These are phyloP conservation scores for Tetraodon nigroviridis DNA, from an alignment of 2,113 vertebrate genomes.

Conservation along the genomic window DNA sequence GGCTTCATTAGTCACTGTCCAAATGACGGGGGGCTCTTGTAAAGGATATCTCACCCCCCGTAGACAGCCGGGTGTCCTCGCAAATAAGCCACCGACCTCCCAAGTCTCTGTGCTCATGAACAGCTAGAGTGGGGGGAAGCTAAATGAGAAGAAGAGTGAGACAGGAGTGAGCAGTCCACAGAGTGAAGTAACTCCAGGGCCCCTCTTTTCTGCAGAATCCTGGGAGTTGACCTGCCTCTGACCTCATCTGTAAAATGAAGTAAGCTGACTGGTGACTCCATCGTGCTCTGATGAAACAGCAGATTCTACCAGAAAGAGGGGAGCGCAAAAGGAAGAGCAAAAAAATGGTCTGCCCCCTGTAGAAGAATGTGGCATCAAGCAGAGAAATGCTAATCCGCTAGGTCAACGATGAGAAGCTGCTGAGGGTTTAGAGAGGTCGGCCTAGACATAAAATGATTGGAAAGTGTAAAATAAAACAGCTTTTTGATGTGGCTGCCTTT, in stretches of 20 bases:
- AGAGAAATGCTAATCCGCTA: constrained; percentile 48
- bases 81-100: constrained; percentile 69
- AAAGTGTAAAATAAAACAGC: constrained; percentile 22
- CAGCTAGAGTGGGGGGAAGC: constrained; percentile 17
- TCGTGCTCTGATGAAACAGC: constrained; percentile 51
- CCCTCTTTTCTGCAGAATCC: constrained; percentile 41
- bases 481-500: constrained; percentile 64
- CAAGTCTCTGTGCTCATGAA: constrained; percentile 41
- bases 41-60: constrained; percentile 68
- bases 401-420: constrained; percentile 35
- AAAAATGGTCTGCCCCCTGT: constrained; percentile 25
- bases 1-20: constrained; percentile 75
- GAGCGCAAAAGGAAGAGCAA: neutral
- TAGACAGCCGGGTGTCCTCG: constrained; percentile 68
- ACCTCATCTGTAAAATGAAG: constrained; percentile 58
- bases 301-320: constrained; percentile 30
- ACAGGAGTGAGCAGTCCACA: constrained; percentile 34
- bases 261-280: constrained; percentile 54
- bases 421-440: constrained; percentile 23
- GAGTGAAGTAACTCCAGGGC: constrained; percentile 44
- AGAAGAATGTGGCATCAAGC: constrained; percentile 46
- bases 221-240: constrained; percentile 66
- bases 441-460: constrained; percentile 32
- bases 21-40: constrained; percentile 69
- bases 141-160: constrained; percentile 18